phyloP scores from a whole-genome alignment of 1,140 invertebrate genomes.

The Drosophila kohkoa region DNA sequence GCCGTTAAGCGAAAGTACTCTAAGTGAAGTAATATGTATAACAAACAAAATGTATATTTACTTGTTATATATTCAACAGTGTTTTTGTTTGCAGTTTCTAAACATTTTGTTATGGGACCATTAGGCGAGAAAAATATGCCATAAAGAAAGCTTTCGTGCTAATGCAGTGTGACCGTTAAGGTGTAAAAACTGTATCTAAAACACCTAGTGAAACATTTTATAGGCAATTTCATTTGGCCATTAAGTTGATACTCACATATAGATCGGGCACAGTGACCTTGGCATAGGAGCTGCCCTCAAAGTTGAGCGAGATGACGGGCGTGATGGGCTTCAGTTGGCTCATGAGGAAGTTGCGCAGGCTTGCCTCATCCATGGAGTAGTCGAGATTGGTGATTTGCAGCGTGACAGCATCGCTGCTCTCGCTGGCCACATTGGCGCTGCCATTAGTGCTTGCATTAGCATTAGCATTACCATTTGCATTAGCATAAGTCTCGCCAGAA shows the following conservation, averaged over 20 bases:
- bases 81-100: too few relatives aligned
- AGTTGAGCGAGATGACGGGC: conserved; percentile 76
- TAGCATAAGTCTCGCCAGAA: not conserved
- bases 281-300: conserved; percentile 78
- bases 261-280: conserved; percentile 83
- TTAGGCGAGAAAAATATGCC: too few relatives aligned
- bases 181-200: too few relatives aligned
- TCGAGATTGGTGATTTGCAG: conserved; percentile 84
- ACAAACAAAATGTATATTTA: too few relatives aligned
- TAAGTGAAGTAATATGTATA: too few relatives aligned
- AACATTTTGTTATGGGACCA: too few relatives aligned
- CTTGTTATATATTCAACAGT: too few relatives aligned
- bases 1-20: too few relatives aligned
- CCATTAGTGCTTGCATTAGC: conserved; percentile 23
- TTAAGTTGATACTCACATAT: conserved; percentile 64
- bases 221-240: too few relatives aligned
- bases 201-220: too few relatives aligned
- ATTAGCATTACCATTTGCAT: not conserved
- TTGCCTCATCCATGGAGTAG: conserved; percentile 78
- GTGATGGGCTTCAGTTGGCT: conserved; percentile 82
- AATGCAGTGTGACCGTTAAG: too few relatives aligned
- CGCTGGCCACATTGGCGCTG: conserved; percentile 19
- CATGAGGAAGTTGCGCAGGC: conserved; percentile 72
- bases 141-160: too few relatives aligned
- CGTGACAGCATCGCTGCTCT: conserved; percentile 68